Evolutionary conservation across 1,140 invertebrate genomes (phyloP).

Genomic region (Drepana arcuata): DNA sequence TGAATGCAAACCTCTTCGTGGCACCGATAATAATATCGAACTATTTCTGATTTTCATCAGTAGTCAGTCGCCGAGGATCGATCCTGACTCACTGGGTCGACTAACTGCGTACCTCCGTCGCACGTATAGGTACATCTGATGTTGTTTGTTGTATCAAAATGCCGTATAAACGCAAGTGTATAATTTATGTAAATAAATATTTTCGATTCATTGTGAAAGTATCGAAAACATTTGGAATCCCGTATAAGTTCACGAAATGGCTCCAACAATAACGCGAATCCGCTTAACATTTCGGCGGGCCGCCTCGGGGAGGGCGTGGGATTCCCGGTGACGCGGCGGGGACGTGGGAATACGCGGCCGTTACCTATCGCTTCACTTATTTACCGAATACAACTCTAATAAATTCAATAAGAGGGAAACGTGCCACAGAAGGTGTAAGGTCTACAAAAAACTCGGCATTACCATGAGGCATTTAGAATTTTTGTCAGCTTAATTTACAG

Average conservation of each 20-base stretch:
- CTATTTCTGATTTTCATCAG: constrained; percentile 32
- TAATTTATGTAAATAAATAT: too few species aligned
- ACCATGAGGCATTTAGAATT: too few species aligned
- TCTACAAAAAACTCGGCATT: too few species aligned
- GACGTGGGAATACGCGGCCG: constrained; percentile 23
- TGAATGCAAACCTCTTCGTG: constrained; percentile 61
- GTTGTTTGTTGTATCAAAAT: too few species aligned
- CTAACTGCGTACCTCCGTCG: too few species aligned
- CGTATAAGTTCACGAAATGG: constrained; percentile 31
- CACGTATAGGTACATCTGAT: too few species aligned
- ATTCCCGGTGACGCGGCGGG: constrained; percentile 41
- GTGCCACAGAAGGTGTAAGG: constrained; percentile 30
- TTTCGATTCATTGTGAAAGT: too few species aligned
- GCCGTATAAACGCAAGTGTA: too few species aligned
- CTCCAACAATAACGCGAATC: constrained; percentile 42
- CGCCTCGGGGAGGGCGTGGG: constrained; percentile 30
- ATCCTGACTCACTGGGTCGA: too few species aligned
- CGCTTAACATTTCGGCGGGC: constrained; percentile 33
- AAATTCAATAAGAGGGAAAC: constrained; percentile 51
- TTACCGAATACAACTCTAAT: constrained; percentile 41
- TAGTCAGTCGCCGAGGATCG: too few species aligned
- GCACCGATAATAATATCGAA: constrained; percentile 53
- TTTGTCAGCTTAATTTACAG: too few species aligned
- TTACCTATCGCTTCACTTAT: constrained; percentile 38
- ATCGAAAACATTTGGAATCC: constrained; percentile 17